phyloP scores from a whole-genome alignment of 2,113 vertebrate species.

The Platysteira castanea region DNA sequence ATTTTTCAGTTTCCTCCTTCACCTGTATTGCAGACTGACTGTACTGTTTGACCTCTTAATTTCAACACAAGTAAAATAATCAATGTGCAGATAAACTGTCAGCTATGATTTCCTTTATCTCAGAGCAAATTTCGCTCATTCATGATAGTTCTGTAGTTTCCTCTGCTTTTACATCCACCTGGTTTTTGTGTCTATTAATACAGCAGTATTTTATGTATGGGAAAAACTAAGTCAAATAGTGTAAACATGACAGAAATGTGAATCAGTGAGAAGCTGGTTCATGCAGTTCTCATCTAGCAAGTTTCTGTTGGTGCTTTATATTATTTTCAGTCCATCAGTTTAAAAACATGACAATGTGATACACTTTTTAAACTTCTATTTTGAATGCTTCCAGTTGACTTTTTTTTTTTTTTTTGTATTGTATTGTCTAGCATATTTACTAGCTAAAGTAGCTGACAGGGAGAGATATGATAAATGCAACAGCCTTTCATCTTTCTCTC shows the following conservation, averaged over 20 bases:
- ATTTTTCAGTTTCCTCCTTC: background rate
- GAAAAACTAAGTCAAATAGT: background rate
- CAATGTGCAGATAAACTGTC: background rate
- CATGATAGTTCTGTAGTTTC: background rate
- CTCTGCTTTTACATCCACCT: background rate
- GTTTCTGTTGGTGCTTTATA: background rate
- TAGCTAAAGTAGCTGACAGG: background rate
- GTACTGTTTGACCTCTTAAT: background rate
- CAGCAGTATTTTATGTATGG: background rate
- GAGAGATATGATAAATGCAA: background rate
- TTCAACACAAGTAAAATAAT: background rate
- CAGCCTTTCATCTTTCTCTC: slow-evolving; percentile 7
- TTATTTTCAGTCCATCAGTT: background rate
- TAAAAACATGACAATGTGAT: background rate
- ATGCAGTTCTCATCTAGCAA: background rate
- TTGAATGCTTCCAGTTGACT: background rate
- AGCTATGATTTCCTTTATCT: background rate
- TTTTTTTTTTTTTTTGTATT: background rate
- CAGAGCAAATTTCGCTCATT: background rate
- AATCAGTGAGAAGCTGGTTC: background rate
- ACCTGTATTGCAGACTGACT: background rate
- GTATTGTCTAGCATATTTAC: slow-evolving; percentile 15
- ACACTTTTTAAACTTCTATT: background rate
- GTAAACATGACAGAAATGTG: background rate
- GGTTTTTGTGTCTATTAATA: background rate